Evolutionary conservation across 2,113 vertebrate genomes (phyloP), one percentile per base, ranked within the genome.

Genomic region (Conger conger): DNA sequence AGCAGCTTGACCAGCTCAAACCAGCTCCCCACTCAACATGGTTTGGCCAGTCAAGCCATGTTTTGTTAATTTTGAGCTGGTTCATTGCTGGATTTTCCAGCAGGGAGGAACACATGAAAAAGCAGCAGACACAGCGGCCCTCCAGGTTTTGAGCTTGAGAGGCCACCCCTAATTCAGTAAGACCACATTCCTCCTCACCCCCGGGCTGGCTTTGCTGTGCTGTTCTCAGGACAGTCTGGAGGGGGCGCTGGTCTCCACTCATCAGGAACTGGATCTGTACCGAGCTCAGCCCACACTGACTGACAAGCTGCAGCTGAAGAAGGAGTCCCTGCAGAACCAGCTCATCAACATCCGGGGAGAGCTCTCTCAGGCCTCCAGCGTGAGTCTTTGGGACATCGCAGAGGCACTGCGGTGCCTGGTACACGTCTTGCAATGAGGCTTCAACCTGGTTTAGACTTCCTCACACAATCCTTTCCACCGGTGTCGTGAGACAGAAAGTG

Each of bases 241-340:
- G 92, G 98, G 97, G 1, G 96, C 96, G n/a, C 91, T 99, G 89
- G 97, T 98, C 95, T 95, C 95, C 78, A 98, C 96, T 0, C 98
- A 99, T 92, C 98, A 98, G 92, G 98, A 99, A 88, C 95, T 99
- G 95, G 98, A 98, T 92, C 94, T 97, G 93, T 98, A 97, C 0
- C 95, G 95, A 1, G 96, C 91, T 89, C 97, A 98, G 88, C 96
- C 97, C 0, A 80, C 95, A 83, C 94, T 95, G 86, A 95, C 97
- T 0, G 97, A 98, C 89, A 98, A 98, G 83, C 93, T 99, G 82
- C 94, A 95, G 87, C 95, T 96, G 87, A 99, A 96, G 90, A 99
- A 99, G 90, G 98, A 98, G 23, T 95, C 97, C 0, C 95, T 98
- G 23, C 98, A 99, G 93, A 99, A 97, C 89, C 97, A 99, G 91